phyloP scores from a whole-genome alignment of 2,888 invertebrate genomes.

The Crocallis elinguaria region DNA sequence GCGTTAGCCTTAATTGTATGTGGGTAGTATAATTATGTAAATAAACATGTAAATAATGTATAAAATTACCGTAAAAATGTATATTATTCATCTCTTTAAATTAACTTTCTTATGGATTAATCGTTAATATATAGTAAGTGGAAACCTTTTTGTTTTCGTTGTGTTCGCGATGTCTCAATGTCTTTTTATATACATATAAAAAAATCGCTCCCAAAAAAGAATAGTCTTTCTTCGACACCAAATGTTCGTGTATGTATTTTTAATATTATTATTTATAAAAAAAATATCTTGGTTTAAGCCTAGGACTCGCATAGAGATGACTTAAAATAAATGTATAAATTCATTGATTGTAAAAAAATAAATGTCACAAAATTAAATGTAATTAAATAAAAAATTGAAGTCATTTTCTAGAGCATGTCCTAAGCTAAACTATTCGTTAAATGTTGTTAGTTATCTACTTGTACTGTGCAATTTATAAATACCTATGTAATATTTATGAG shows the following conservation, averaged over 20 bases:
- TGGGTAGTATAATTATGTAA: slow-evolving; percentile 56
- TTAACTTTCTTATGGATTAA: slow-evolving; percentile 42
- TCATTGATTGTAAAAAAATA: not conserved
- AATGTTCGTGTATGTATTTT: slow-evolving; percentile 50
- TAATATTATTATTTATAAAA: slow-evolving; percentile 51
- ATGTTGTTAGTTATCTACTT: slow-evolving; percentile 62
- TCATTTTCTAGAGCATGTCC: slow-evolving; percentile 6
- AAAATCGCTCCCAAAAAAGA: slow-evolving; percentile 56
- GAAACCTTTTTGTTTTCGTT: slow-evolving; percentile 63
- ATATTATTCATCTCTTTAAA: slow-evolving; percentile 61
- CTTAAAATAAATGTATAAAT: not conserved
- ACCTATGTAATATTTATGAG: slow-evolving; percentile 56
- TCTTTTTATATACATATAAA: slow-evolving; percentile 47
- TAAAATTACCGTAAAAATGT: slow-evolving; percentile 62
- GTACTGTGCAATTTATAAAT: slow-evolving; percentile 53
- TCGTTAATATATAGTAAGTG: slow-evolving; percentile 48
- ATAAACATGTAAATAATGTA: slow-evolving; percentile 69
- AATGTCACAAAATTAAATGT: not conserved
- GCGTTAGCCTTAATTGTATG: slow-evolving; percentile 53
- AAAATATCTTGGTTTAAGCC: slow-evolving; percentile 37
- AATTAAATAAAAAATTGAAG: not conserved
- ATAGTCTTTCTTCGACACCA: slow-evolving; percentile 63
- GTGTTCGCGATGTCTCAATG: slow-evolving; percentile 47
- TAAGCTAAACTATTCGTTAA: slow-evolving; percentile 35
- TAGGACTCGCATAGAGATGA: slow-evolving; percentile 3